Percentiles rank a stretch among this genome's conserved stretches.
Evolutionary conservation across 2,888 invertebrate genomes (phyloP).

Genomic region (Cactoblastis cactorum): DNA sequence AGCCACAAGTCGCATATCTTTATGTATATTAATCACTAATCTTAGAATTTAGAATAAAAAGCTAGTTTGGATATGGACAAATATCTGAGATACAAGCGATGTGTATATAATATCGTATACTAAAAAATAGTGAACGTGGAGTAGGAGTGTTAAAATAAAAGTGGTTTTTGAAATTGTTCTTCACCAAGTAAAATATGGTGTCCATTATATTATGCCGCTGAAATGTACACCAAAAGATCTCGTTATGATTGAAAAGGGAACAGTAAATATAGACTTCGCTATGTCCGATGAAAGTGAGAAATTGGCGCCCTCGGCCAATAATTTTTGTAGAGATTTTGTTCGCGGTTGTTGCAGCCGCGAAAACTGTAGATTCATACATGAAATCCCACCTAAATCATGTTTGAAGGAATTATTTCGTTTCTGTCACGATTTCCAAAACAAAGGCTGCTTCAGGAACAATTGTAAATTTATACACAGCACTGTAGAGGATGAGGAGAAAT

Average conservation of each 20-base stretch:
- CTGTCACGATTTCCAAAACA: slow-evolving; percentile 84
- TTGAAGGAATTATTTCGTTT: slow-evolving; percentile 70
- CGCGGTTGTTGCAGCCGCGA: slow-evolving; percentile 76
- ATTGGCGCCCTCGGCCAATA: slow-evolving; percentile 32
- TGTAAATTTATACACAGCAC: slow-evolving; percentile 86
- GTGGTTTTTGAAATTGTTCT: too few species aligned
- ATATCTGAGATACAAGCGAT: too few species aligned
- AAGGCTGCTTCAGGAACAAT: slow-evolving; percentile 81
- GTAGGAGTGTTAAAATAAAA: background rate
- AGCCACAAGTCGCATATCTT: too few species aligned
- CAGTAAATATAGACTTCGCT: slow-evolving; percentile 30
- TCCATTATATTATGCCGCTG: background rate
- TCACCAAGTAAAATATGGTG: background rate
- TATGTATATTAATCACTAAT: too few species aligned
- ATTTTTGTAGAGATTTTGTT: slow-evolving; percentile 72
- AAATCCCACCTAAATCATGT: slow-evolving; percentile 52
- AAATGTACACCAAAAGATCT: background rate
- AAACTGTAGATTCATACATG: slow-evolving; percentile 69
- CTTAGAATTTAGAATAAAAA: too few species aligned
- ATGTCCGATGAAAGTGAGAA: slow-evolving; percentile 51
- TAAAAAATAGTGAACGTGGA: too few species aligned
- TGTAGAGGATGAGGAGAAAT: slow-evolving; percentile 84
- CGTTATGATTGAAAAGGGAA: slow-evolving; percentile 41
- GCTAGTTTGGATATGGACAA: too few species aligned
- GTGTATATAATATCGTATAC: too few species aligned